Percentiles rank a stretch among this genome's conserved stretches.
Evolutionary conservation across 1,140 invertebrate genomes (phyloP).

Genomic region (Hydropsyche tenuis): DNA sequence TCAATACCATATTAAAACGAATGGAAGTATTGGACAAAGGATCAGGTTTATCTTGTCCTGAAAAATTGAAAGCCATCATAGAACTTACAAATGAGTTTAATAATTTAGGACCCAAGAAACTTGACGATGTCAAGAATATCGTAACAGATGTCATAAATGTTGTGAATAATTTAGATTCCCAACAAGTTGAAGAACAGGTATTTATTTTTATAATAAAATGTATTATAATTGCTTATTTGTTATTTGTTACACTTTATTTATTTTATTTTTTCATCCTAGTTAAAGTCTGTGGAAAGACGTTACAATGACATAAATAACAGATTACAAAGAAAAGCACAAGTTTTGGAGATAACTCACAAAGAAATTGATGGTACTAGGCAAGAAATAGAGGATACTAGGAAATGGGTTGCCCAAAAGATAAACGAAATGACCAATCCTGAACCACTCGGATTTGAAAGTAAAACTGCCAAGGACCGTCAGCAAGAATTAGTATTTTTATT

Average conservation of each 20-base stretch:
- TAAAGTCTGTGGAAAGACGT: constrained; percentile 81
- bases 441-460: constrained; percentile 76
- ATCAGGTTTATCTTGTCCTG: constrained; percentile 78
- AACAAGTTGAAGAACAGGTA: constrained; percentile 88
- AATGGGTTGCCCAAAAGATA: constrained; percentile 82
- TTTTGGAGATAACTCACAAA: constrained; percentile 80
- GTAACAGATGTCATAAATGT: constrained; percentile 76
- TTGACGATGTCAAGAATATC: constrained; percentile 72
- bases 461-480: constrained; percentile 74
- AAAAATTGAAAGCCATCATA: constrained; percentile 76
- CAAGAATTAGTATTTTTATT: constrained; percentile 74
- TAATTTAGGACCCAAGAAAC: constrained; percentile 69
- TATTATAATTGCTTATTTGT: constrained; percentile 20
- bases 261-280: constrained; percentile 61
- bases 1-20: constrained; percentile 78
- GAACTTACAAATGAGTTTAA: constrained; percentile 75
- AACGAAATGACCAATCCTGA: constrained; percentile 70
- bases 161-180: constrained; percentile 84
- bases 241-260: constrained; percentile 6
- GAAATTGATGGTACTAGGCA: constrained; percentile 77
- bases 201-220: constrained; percentile 37
- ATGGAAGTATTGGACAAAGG: constrained; percentile 83
- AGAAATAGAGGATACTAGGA: constrained; percentile 76
- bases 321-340: constrained; percentile 80
- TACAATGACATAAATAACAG: constrained; percentile 84